Conservation (phyloP, 1,140 invertebrate genomes). For the Theocolax elegans region DNA sequence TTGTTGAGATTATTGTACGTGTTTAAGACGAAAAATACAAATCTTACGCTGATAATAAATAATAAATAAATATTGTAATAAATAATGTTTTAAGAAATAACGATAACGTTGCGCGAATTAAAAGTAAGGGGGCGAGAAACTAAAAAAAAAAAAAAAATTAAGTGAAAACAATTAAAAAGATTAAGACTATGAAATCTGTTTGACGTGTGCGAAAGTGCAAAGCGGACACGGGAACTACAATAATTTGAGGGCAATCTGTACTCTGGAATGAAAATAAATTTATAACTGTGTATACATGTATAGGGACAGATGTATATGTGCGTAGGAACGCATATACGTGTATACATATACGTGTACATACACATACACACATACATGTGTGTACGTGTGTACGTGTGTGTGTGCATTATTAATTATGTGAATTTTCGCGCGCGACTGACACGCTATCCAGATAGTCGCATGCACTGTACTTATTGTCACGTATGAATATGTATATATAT, state of each 20-base stretch:
- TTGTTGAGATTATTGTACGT: conserved; percentile 38
- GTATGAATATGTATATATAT: conserved; percentile 23
- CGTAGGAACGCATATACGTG: too few relatives aligned
- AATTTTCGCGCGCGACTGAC: conserved; percentile 15
- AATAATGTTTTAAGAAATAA: not conserved
- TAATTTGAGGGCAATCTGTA: conserved; percentile 41
- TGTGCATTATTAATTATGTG: not conserved
- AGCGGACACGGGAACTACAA: conserved; percentile 9
- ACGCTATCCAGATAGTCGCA: conserved; percentile 26
- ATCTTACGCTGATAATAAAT: conserved; percentile 13
- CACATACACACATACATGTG: too few relatives aligned
- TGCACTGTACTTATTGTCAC: conserved; percentile 40
- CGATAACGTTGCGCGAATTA: not conserved
- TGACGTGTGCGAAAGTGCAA: conserved; percentile 19
- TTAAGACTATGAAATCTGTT: conserved; percentile 12
- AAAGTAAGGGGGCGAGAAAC: not conserved
- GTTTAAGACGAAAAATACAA: conserved; percentile 24
- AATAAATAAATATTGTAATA: conserved; percentile 23
- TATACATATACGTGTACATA: too few relatives aligned
- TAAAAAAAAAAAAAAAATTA: conserved; percentile 8
- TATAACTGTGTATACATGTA: too few relatives aligned
- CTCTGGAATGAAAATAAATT: conserved; percentile 2
- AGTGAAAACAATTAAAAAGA: conserved; percentile 18
- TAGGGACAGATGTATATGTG: not conserved
- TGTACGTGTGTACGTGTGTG: too few relatives aligned